Base-by-base conservation (phyloP, 2,888 invertebrate species). In the Marronus borbonicus region DNA sequence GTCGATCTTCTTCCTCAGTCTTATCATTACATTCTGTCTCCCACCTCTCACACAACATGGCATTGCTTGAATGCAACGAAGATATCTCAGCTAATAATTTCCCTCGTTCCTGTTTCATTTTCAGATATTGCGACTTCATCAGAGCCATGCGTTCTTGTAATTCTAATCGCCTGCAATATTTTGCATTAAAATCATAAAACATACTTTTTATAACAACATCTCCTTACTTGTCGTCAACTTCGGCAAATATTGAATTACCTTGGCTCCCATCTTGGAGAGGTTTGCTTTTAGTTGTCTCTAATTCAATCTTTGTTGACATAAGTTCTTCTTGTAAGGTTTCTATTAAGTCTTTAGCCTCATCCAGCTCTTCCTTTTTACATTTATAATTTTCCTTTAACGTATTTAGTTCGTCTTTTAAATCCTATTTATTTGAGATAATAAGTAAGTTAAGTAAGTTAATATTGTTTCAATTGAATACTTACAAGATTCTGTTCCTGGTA, bases 241-340 rank as follows among this genome's bases (percentile, higher is more conserved):
- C 88, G 39, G 86, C 87, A 85, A 88, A 88, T 72, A 88, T 81
- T 3, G 88, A 88, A 82, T 88, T 88, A 50, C 88, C 88, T 82
- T 84, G 84, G 62, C 82, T 83, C 31, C 83, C 80, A 58, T 81
- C 79, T 81, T 86, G 85, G 24, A 85, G 75, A 3, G 87, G 87
- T 80, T 84, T 84, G 76, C 77, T 83, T 82, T 83, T 86, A 4
- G 83, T 39, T 12, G 81, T 66, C 55, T 86, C 85, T 49, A 87
- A 77, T 81, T 88, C 86, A 52, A 65, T 79, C 76, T 85, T 84
- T 5, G 83, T 68, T 79, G 83, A 80, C 7, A 83, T 52, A 5
- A 83, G 58, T 20, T 87, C 86, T 79, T 87, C 87, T 79, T 85
- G 85, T 2, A 87, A 78, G 76, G 81, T 83, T 76, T 84, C 82